phyloP scores from a whole-genome alignment of 2,797 vertebrate genomes.

The Cephalopachus bancanus region DNA sequence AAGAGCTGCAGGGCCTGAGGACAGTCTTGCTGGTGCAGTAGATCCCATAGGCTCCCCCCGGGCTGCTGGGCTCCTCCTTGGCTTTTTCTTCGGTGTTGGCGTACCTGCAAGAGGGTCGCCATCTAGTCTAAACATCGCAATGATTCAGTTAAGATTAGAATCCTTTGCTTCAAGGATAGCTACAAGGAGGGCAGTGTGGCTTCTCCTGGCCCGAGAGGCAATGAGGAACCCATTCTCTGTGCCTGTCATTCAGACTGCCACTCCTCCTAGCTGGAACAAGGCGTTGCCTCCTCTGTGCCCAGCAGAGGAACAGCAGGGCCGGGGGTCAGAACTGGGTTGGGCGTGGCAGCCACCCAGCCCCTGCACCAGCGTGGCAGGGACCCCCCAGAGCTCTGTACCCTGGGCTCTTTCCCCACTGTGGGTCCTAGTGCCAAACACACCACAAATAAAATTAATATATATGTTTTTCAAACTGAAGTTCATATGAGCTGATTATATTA shows the following conservation, averaged over 20 bases:
- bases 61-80: neutral
- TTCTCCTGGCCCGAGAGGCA: neutral
- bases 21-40: too few species aligned
- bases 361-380: neutral
- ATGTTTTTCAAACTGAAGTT: neutral
- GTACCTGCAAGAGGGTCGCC: neutral
- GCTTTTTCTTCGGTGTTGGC: neutral
- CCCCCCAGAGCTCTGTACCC: neutral
- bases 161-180: neutral
- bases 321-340: neutral
- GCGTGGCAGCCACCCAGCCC: neutral
- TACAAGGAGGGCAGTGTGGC: neutral
- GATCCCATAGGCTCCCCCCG: too few species aligned
- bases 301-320: neutral
- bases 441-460: neutral
- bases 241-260: neutral
- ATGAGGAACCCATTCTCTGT: too few species aligned
- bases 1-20: too few species aligned
- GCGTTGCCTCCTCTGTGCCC: neutral
- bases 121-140: neutral
- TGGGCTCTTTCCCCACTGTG: neutral
- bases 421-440: neutral
- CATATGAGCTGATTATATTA: neutral
- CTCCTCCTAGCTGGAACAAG: neutral
- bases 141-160: conserved; percentile 37